Conservation (phyloP, 2,797 vertebrate genomes). For the Sebastes cheni region DNA sequence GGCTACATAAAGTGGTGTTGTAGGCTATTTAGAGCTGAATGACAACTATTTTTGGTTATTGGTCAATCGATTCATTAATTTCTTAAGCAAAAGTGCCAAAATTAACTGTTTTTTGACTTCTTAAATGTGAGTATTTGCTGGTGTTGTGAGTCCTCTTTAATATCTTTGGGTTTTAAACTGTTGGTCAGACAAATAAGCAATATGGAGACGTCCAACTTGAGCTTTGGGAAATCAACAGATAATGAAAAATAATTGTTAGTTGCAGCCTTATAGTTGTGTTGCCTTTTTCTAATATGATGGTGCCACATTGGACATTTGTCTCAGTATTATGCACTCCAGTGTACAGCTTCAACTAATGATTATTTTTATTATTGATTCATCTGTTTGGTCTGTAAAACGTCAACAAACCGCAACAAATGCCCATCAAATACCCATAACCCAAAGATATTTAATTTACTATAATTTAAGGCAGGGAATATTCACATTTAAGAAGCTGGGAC, state of each 20-base stretch:
- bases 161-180: background rate
- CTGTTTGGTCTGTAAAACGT: background rate
- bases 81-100: background rate
- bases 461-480: background rate
- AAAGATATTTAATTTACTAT: background rate
- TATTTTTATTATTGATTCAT: background rate
- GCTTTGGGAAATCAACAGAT: background rate
- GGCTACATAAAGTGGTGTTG: background rate
- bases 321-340: background rate
- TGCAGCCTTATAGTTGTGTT: background rate
- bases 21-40: background rate
- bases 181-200: background rate
- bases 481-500: background rate
- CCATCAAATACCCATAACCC: background rate
- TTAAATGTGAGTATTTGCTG: background rate
- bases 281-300: background rate
- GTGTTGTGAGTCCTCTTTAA: background rate
- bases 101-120: background rate
- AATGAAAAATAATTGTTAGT: background rate
- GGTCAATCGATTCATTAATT: background rate
- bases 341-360: background rate
- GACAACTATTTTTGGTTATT: background rate
- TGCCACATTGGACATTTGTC: background rate
- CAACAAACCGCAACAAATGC: background rate
- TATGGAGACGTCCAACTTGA: background rate